Base-by-base conservation (phyloP, 2,888 invertebrate species). In the Ochropacha duplaris region DNA sequence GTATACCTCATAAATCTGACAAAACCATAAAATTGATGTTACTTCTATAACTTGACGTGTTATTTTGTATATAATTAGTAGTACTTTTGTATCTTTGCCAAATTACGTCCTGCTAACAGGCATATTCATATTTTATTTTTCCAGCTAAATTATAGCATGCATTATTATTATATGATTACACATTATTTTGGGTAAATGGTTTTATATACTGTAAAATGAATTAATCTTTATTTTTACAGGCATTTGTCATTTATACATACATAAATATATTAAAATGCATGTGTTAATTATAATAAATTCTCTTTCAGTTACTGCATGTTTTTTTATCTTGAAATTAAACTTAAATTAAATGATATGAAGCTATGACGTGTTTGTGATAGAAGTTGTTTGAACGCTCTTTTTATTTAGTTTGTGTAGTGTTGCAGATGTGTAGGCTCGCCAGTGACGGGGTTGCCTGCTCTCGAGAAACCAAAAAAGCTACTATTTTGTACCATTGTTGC, bases 321-420 rank as follows among this genome's bases (percentile, higher is more conserved):
- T 31, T 31, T 44, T 9, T 44, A 44, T 9, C 9, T 16, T 44
- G 44, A 44, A 44, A 44, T 19, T 44, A 19, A 44, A 44, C 16
- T 44, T 52, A 1, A 19, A 52, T 52, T 50, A 24, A 5, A 11
- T 34, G 31, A 31, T 31, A 52, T 52, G 52, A 31, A 12, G 31
- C 31, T 31, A 31, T 52, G 2, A 19, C 6, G 31, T 52, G 31
- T 51, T 16, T 31, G 31, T 31, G 19, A 31, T 34, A 31, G 31
- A 22, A 31, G 31, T 52, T 28, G 4, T 3, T 11, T 51, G 9
- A 19, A 31, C 52, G 50, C 26, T 69, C 57, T 65, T 59, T 78
- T 72, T 84, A 74, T 84, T 76, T 69, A 80, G 87, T 86, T 86
- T 88, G 86, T 92, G 90, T 91, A 92, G 92, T 91, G 88, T 92